phyloP scores from a whole-genome alignment of 2,797 vertebrate species.

The Chanos chanos region DNA sequence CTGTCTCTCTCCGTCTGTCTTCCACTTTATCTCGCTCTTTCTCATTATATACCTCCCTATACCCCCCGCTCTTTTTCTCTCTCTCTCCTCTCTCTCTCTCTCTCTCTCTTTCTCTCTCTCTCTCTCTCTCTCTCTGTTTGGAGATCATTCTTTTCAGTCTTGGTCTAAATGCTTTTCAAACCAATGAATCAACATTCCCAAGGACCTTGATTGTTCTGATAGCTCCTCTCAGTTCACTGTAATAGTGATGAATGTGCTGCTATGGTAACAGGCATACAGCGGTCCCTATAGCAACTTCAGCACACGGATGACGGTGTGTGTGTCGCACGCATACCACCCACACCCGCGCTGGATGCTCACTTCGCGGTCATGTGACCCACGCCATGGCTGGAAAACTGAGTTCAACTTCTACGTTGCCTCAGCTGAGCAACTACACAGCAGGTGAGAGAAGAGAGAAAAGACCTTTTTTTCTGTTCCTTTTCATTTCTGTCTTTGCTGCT shows the following conservation, averaged over 20 bases:
- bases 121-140: too few relatives aligned
- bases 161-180: too few relatives aligned
- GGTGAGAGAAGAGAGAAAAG: slow-evolving; percentile 66
- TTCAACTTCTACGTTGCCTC: slow-evolving; percentile 91
- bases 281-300: slow-evolving; percentile 93
- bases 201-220: slow-evolving; percentile 1
- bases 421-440: slow-evolving; percentile 80
- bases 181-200: slow-evolving; percentile 12
- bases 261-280: slow-evolving; percentile 82
- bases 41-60: background rate
- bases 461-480: background rate
- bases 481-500: slow-evolving; percentile 11
- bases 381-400: slow-evolving; percentile 85
- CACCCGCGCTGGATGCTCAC: slow-evolving; percentile 96
- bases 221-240: slow-evolving; percentile 12
- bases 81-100: too few relatives aligned
- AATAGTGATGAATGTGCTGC: slow-evolving; percentile 30
- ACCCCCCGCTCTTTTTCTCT: too few relatives aligned
- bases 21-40: too few relatives aligned
- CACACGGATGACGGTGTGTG: slow-evolving; percentile 92
- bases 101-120: too few relatives aligned
- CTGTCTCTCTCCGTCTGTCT: too few relatives aligned
- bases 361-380: slow-evolving; percentile 79
- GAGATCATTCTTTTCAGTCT: too few relatives aligned
- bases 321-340: slow-evolving; percentile 90